Base-by-base conservation (phyloP, 2,888 invertebrate genomes). In the Agrotis segetum region DNA sequence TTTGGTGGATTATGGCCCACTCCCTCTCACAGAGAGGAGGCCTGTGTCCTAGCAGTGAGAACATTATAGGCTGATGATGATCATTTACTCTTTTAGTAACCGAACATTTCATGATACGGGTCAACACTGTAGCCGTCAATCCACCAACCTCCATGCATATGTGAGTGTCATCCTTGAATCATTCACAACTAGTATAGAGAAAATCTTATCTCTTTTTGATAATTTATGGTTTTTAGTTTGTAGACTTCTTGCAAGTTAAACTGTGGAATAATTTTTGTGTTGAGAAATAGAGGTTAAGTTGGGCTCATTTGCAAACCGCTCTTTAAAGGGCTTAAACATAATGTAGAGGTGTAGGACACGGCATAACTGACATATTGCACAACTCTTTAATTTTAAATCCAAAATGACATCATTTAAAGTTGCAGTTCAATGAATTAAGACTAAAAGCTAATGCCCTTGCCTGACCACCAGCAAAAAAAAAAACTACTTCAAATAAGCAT, bases 401-500 rank as follows among this genome's bases (percentile, higher is more conserved):
- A 24, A 46, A 21, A 69, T 77, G 24, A 58, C 14, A 6, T 50
- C 34, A 56, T 77, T 24, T 19, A 13, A 40, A 34, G 16, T 50
- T 58, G 19, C 46, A 70, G 71, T 52, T 77, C 34, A 70, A 58
- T 70, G 11, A 50, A 72, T 74, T 17, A 46, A 46, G 19, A 46
- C 19, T 19, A 40, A 52, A 24, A 40, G 17, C 6, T 50, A 69
- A 58, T 69, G 17, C 24, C 67, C 49, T 55, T 46, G 9, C 21
- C 49, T 46, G 3, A 69, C 16, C n/a, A 29, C 7, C 14, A 21
- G 5, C 0, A 44, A 21, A 44, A 58, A 44, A 58, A 67, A 9
- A 49, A 58, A 34, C 3, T 7, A 34, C 13, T 34, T 34, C 19
- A 14, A n/a, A 55, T 50, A 34, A 46, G 46, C 13, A 11, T 58